Evolutionary conservation across 2,888 invertebrate genomes (phyloP), one percentile per base, ranked within the genome.

Genomic region (Leptura quadrifasciata): DNA sequence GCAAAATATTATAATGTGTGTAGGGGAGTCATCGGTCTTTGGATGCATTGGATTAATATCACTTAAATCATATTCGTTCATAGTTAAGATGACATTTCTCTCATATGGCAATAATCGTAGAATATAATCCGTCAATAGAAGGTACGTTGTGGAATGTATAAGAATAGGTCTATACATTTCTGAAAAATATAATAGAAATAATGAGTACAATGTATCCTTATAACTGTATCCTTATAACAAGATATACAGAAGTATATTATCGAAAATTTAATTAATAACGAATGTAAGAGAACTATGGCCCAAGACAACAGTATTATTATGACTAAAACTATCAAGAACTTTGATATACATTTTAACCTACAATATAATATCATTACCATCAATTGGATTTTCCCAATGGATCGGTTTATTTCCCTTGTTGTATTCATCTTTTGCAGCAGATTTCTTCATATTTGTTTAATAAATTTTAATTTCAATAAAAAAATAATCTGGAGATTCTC

Each of bases 1-100:
- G 68, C 77, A 78, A 70, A 76, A 77, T 24, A 80, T 68, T 20
- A 77, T 78, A 55, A 79, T 72, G 58, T 80, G 75, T 52, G 76
- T 77, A 12, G 77, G 79, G n/a, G 75, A 60, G 2, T 78, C 76
- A 27, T 18, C 54, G 17, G 64, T 67, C 17, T 58, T 68, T 15
- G 77, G 74, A 74, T 79, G 77, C 20, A 35, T 17, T 35, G 79
- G 79, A 63, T 79, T 76, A 52, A 80, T 70, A 24, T 75, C 74
- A 21, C 63, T 67, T 12, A 79, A 21, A 21, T 68, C 74, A 58
- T 78, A 80, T 47, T 71, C 75, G 52, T 76, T 80, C 78, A 80
- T 80, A 61, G 70, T 72, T 35, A 80, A 55, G 6, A 79, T 52
- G n/a, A 79, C 75, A 61, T 79, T 75, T 65, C 75, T 75, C 64